Evolutionary conservation across 2,888 invertebrate genomes (phyloP).

Genomic region (Zhuqinia jingwanae): DNA sequence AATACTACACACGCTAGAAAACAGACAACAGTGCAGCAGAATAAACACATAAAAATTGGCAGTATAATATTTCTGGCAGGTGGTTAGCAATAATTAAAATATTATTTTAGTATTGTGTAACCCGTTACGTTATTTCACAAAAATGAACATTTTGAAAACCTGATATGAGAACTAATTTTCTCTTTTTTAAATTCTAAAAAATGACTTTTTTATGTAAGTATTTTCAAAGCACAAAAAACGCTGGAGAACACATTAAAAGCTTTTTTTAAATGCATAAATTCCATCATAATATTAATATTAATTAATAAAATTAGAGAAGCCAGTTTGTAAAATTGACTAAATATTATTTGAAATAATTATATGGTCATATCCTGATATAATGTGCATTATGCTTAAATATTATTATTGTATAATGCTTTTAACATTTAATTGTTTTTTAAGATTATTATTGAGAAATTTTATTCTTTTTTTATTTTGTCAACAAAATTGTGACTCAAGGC

Average conservation of each 20-base stretch:
- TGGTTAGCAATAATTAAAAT: constrained; percentile 32
- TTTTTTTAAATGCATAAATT: background rate
- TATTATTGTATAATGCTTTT: no score
- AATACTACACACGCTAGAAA: no score
- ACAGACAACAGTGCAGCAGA: no score
- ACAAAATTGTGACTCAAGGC: constrained; percentile 64
- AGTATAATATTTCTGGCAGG: constrained; percentile 29
- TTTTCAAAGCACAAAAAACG: no score
- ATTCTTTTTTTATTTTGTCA: constrained; percentile 56
- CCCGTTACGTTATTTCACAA: constrained; percentile 5
- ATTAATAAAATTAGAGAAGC: no score
- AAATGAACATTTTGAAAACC: constrained; percentile 1
- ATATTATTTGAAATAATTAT: no score
- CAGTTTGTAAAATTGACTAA: no score
- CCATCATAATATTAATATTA: background rate
- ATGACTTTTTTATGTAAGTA: no score
- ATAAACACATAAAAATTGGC: background rate
- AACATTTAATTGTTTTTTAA: no score
- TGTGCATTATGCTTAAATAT: no score
- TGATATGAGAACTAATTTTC: background rate
- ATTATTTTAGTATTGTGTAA: constrained; percentile 13
- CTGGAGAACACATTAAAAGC: background rate
- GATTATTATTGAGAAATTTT: constrained; percentile 18
- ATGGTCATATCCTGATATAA: no score
- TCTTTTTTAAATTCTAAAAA: no score